Evolutionary conservation across 2,888 invertebrate species (phyloP).

Genomic region (Adela reaumurella): DNA sequence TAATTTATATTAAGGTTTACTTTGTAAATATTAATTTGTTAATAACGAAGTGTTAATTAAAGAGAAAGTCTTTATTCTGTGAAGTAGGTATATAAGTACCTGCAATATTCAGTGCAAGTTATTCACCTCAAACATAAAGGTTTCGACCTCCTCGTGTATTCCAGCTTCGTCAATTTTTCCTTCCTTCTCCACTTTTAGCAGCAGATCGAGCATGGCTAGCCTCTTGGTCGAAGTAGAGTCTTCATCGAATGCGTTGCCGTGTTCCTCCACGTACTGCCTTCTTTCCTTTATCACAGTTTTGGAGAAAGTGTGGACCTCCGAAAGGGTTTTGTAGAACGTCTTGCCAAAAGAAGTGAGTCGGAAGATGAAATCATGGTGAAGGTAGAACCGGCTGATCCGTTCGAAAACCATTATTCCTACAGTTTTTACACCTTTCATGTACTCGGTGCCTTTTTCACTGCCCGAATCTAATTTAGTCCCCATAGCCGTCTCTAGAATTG

Average conservation of each 20-base stretch:
- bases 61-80: too few relatives aligned
- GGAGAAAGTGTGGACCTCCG: conserved; percentile 49
- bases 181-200: conserved; percentile 58
- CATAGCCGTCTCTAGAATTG: conserved; percentile 43
- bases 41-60: too few relatives aligned
- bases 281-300: conserved; percentile 52
- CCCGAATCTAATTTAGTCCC: conserved; percentile 41
- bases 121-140: conserved; percentile 68
- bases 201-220: conserved; percentile 62
- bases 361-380: conserved; percentile 39
- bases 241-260: not conserved
- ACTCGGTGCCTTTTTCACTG: conserved; percentile 28
- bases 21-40: too few relatives aligned
- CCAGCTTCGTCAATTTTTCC: conserved; percentile 59
- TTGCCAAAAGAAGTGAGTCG: conserved; percentile 27
- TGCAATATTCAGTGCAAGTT: too few relatives aligned
- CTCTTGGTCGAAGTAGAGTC: conserved; percentile 33
- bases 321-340: conserved; percentile 38
- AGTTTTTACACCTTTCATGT: conserved; percentile 34
- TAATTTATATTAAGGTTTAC: too few relatives aligned
- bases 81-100: too few relatives aligned
- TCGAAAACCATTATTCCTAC: conserved; percentile 15
- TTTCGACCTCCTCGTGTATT: conserved; percentile 69
- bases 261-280: conserved; percentile 14
- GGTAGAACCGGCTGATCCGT: conserved; percentile 38